Evolutionary conservation across 1,140 invertebrate species (phyloP), one percentile per base, ranked within the genome.

Genomic region (Epicauta chinensis): DNA sequence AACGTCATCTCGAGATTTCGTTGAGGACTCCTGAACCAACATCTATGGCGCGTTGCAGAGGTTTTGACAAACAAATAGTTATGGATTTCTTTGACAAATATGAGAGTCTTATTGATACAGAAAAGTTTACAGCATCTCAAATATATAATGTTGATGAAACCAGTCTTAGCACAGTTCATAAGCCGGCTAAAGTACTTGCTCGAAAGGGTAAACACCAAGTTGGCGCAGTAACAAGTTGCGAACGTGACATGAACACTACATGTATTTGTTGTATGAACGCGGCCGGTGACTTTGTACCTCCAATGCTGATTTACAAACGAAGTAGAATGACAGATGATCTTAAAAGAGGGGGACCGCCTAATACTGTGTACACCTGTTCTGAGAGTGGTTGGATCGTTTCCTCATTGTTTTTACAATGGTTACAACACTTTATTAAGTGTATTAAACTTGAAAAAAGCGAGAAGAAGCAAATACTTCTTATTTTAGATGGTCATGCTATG

Each of bases 111-210:
- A 42, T 67, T 59, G 41, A 65, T 59, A 30, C 51, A 50, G 13
- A 60, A 43, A 54, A 53, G 6, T 64, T 63, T 41, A 35, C 50
- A 42, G 15, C 55, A 14, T 44, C 54, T 34, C 14, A 53, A 42
- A 71, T 76, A 13, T 74, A 59, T 48, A 75, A 75, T 55, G 59
- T 71, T n/a, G 71, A 75, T 60, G 71, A 75, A 59, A 71, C 46
- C 4, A 66, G 66, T 4, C 56, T 68, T n/a, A 73, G 69, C 3
- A 74, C 72, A 14, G 73, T 76, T 2, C 72, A 68, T 53, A 64
- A 61, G 46, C 62, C 59, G n/a, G 42, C 53, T n/a, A 67, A 61
- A 55, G 48, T 71, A 30, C 32, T 71, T 30, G 64, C 63, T 37
- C 15, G 6, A 10, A 64, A 56, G 59, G 66, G 69, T 16, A 43